phyloP scores from a whole-genome alignment of 2,797 vertebrate genomes.

The Saxicola maurus region DNA sequence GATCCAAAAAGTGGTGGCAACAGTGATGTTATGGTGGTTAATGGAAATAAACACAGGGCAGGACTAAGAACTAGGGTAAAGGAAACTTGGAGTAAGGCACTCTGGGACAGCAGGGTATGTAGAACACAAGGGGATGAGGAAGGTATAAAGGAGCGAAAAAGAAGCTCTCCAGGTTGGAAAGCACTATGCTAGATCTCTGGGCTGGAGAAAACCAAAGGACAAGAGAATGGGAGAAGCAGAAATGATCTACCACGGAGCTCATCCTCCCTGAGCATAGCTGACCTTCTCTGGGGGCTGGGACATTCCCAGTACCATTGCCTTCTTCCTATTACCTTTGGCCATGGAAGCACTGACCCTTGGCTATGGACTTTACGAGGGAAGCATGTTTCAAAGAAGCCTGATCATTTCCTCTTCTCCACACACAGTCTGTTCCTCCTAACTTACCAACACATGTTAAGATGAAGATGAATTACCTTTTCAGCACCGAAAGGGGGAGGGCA shows the following conservation, averaged over 20 bases:
- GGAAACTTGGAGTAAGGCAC: not conserved
- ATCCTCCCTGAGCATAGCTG: not conserved
- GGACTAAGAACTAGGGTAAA: not conserved
- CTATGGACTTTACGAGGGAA: not conserved
- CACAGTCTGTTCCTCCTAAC: fast-evolving
- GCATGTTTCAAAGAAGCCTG: not conserved
- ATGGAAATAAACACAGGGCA: not conserved
- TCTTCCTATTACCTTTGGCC: not conserved
- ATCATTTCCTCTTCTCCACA: not conserved
- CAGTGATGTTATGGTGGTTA: not conserved
- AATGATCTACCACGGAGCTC: not conserved
- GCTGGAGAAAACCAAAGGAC: not conserved
- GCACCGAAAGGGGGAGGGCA: not conserved
- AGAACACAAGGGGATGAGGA: not conserved
- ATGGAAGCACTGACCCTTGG: not conserved
- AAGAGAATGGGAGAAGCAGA: not conserved
- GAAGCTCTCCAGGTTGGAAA: not conserved
- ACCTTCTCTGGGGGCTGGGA: not conserved
- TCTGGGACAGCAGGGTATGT: not conserved
- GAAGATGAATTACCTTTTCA: not conserved
- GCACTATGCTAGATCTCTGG: not conserved
- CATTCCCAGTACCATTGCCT: not conserved
- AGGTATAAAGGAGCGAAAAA: not conserved
- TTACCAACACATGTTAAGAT: not conserved
- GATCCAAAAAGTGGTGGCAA: not conserved